Conservation (phyloP, 2,113 vertebrate genomes). For the Eleginops maclovinus region DNA sequence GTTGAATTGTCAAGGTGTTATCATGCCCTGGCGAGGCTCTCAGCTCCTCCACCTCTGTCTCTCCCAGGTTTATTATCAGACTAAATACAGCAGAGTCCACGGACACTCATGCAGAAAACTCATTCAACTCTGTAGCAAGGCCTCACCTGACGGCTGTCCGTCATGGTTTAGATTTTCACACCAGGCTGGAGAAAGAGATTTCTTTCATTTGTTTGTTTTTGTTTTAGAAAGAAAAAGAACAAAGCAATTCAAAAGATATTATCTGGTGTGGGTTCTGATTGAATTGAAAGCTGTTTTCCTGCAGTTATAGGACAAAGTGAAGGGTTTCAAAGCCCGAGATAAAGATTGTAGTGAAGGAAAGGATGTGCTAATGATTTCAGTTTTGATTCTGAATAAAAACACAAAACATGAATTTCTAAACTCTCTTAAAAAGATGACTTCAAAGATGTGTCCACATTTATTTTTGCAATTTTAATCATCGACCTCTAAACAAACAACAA, state of each 20-base stretch:
- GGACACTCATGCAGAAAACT: conserved; percentile 4
- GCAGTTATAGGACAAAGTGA: not conserved
- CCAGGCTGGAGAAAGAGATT: not conserved
- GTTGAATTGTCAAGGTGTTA: conserved; percentile 82
- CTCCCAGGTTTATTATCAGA: conserved; percentile 70
- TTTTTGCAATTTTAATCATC: too few species aligned
- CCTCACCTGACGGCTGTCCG: conserved; percentile 14
- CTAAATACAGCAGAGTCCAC: conserved; percentile 56
- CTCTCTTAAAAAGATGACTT: not conserved
- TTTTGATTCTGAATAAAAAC: not conserved
- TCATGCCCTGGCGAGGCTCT: conserved; percentile 62
- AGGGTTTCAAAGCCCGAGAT: not conserved
- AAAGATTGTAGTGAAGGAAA: not conserved
- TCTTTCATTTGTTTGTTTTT: not conserved
- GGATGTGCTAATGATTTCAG: not conserved
- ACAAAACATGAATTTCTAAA: not conserved
- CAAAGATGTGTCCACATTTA: not conserved
- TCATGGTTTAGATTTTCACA: conserved; percentile 21
- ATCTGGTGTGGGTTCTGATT: not conserved
- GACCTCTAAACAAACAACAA: too few species aligned
- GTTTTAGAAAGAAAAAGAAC: not conserved
- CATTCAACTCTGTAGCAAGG: conserved; percentile 4
- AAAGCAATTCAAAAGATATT: not conserved
- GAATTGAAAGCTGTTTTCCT: not conserved
- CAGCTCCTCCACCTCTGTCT: conserved; percentile 66